These are phyloP conservation scores for Dolichomitus sp. DNA, from an alignment of 2,888 invertebrate species.

Conservation along the genomic window DNA sequence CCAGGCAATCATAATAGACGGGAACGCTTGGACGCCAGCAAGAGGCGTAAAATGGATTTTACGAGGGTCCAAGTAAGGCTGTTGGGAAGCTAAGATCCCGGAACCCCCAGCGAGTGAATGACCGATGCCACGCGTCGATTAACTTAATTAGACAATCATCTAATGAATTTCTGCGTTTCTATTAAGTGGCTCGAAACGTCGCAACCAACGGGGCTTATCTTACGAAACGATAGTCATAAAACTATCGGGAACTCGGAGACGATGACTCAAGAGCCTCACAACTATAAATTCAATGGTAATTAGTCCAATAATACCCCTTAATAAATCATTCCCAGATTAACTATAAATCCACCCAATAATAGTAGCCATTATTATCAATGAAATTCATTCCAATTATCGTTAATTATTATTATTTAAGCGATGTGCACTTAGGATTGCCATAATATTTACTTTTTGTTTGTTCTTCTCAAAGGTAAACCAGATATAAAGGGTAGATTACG, in stretches of 20 bases:
- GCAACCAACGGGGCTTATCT: conserved; percentile 40
- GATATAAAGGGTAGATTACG: not conserved
- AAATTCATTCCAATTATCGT: not conserved
- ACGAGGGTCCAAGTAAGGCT: conserved; percentile 68
- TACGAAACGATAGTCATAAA: conserved; percentile 40
- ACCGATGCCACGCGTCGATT: conserved; percentile 78
- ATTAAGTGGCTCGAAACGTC: conserved; percentile 41
- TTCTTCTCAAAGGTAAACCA: not conserved
- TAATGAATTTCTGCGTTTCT: conserved; percentile 78
- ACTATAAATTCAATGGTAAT: conserved; percentile 31
- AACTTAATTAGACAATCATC: conserved; percentile 84
- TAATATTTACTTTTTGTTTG: not conserved
- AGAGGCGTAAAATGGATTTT: conserved; percentile 75
- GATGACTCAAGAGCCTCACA: conserved; percentile 39
- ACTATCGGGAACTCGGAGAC: conserved; percentile 26
- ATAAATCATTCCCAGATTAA: conserved; percentile 20
- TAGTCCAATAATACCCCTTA: conserved; percentile 24
- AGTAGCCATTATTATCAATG: not conserved
- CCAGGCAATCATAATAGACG: conserved; percentile 42
- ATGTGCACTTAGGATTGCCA: not conserved
- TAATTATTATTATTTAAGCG: not conserved
- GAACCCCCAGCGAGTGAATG: conserved; percentile 68
- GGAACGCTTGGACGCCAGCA: conserved; percentile 35
- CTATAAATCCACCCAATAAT: not conserved
- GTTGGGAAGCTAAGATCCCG: conserved; percentile 46